A percentile compares a stretch with the other conserved stretches of the same genome.
Conservation (phyloP, 2,113 vertebrate genomes). For the Pionites leucogaster region DNA sequence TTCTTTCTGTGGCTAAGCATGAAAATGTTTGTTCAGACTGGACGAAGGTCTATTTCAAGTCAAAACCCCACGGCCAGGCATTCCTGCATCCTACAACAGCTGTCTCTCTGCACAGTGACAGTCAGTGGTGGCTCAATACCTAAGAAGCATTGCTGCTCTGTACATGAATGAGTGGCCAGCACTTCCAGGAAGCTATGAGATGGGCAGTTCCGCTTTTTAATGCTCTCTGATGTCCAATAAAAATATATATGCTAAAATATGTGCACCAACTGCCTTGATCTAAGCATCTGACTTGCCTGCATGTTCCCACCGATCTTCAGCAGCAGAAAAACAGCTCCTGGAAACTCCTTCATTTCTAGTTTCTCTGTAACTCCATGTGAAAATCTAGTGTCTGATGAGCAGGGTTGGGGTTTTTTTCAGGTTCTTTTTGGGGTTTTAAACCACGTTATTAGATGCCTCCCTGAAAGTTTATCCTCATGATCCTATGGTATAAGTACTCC, state of each 20-base stretch:
- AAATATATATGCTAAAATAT: not conserved
- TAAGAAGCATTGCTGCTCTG: not conserved
- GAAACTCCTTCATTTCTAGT: not conserved
- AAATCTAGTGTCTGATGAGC: not conserved
- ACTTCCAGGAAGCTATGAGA: not conserved
- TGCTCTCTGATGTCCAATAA: not conserved
- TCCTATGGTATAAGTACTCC: not conserved
- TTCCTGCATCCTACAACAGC: not conserved
- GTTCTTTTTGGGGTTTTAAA: not conserved
- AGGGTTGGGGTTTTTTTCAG: not conserved
- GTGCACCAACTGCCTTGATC: not conserved
- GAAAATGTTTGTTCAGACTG: constrained; percentile 1
- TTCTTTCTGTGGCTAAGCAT: not conserved
- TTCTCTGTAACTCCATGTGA: not conserved
- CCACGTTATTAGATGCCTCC: not conserved
- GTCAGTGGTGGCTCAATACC: not conserved
- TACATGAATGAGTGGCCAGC: not conserved
- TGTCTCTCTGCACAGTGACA: not conserved
- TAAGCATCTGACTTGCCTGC: not conserved
- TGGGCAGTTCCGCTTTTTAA: not conserved
- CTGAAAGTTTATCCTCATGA: not conserved
- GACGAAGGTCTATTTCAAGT: not conserved
- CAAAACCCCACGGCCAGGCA: not conserved
- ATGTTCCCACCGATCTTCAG: not conserved
- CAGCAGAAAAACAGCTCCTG: not conserved